A percentile compares a stretch with the other conserved stretches of the same genome.
phyloP scores from a whole-genome alignment of 35 echinoderm and acorn worm species.

The Anneissia japonica region DNA sequence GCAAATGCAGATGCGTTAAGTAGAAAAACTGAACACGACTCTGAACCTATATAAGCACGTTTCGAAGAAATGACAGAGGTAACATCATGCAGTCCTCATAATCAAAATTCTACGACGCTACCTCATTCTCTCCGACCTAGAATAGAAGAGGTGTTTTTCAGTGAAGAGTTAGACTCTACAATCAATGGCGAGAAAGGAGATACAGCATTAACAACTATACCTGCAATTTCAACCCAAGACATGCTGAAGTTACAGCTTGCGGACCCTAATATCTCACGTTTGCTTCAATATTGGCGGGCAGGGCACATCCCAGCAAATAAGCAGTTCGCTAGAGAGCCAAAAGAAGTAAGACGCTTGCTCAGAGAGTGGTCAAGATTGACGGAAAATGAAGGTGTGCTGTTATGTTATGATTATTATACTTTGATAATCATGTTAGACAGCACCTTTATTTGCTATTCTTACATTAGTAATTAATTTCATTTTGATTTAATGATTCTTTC shows the following conservation, averaged over 20 bases:
- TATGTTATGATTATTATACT: too few relatives aligned
- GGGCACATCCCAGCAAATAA: neutral
- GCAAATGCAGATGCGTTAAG: slow-evolving; percentile 66
- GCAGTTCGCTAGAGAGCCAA: neutral
- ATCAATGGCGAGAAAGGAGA: neutral
- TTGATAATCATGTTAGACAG: too few relatives aligned
- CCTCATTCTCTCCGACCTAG: neutral
- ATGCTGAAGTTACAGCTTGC: neutral
- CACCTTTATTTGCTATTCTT: too few relatives aligned
- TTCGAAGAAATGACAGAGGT: slow-evolving; percentile 25
- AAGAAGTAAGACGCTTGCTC: neutral
- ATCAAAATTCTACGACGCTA: neutral
- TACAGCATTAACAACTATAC: neutral
- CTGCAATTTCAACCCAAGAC: neutral
- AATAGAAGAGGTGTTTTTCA: neutral
- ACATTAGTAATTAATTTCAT: too few relatives aligned
- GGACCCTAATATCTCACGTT: neutral
- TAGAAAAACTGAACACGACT: slow-evolving; percentile 24
- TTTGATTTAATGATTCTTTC: too few relatives aligned
- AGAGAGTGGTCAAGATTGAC: slow-evolving; percentile 14
- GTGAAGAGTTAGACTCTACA: neutral
- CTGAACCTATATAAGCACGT: neutral
- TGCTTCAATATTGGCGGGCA: neutral
- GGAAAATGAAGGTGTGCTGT: neutral
- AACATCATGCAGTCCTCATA: neutral